Conservation (phyloP, 2,888 invertebrate genomes). For the Aspidiotus destructor region DNA sequence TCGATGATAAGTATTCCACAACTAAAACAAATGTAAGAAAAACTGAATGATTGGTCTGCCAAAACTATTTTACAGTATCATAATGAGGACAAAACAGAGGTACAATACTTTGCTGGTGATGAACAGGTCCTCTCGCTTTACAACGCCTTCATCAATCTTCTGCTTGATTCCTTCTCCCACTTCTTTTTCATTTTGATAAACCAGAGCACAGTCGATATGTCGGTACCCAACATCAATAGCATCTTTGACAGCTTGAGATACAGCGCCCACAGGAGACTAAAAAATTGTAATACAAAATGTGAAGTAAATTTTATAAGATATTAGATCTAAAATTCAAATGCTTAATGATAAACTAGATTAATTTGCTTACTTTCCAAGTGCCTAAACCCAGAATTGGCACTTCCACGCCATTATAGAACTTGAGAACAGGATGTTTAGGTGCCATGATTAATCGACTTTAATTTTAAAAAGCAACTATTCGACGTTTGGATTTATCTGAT, state of each 20-base stretch:
- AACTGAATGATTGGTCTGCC: too few species aligned
- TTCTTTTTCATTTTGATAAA: conserved; percentile 62
- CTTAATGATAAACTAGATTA: background rate
- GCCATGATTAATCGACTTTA: conserved; percentile 2
- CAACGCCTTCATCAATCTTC: conserved; percentile 55
- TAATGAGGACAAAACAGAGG: background rate
- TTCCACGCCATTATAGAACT: conserved; percentile 42
- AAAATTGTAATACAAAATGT: background rate
- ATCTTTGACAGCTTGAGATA: conserved; percentile 55
- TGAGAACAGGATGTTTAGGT: conserved; percentile 35
- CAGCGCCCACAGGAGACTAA: conserved; percentile 49
- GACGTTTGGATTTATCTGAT: too few species aligned
- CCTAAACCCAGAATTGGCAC: conserved; percentile 43
- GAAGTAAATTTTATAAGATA: background rate
- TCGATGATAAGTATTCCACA: too few species aligned
- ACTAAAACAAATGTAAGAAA: too few species aligned
- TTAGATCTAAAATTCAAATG: background rate
- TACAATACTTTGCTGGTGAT: conserved; percentile 53
- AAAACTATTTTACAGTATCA: too few species aligned
- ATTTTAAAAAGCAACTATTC: background rate
- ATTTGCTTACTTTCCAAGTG: conserved; percentile 42
- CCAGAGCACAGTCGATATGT: conserved; percentile 62
- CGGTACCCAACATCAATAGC: conserved; percentile 69
- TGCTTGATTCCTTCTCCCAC: conserved; percentile 54
- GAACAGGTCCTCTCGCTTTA: conserved; percentile 60